phyloP scores from a whole-genome alignment of 1,140 invertebrate genomes.

The Bombus consobrinus region DNA sequence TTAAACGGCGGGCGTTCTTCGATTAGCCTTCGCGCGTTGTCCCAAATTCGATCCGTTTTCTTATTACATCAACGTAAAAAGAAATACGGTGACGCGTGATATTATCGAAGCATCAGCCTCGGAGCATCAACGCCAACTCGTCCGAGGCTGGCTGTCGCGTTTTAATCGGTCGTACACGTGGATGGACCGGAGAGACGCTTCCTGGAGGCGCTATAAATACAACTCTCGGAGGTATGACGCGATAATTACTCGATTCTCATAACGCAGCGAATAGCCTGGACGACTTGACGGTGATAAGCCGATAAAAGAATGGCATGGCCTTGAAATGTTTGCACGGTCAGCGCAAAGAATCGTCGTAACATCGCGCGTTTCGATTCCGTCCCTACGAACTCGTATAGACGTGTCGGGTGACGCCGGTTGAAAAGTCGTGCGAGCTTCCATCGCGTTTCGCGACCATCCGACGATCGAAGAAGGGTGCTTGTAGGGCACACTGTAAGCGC shows the following conservation, averaged over 20 bases:
- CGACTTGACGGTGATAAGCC: slow-evolving; percentile 55
- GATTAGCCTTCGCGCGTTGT: neutral
- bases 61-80: neutral
- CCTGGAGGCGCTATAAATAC: slow-evolving; percentile 71
- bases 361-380: slow-evolving; percentile 53
- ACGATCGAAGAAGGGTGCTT: too few species aligned
- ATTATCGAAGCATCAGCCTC: neutral
- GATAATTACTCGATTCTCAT: slow-evolving; percentile 72
- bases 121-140: neutral
- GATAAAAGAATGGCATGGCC: slow-evolving; percentile 59
- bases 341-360: slow-evolving; percentile 55
- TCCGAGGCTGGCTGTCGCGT: neutral
- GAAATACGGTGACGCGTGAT: neutral
- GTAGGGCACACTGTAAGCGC: too few species aligned
- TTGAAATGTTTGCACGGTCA: slow-evolving; percentile 64
- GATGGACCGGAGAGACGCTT: slow-evolving; percentile 39
- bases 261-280: slow-evolving; percentile 42
- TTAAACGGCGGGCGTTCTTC: neutral
- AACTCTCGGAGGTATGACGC: slow-evolving; percentile 64
- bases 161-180: slow-evolving; percentile 56
- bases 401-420: too few species aligned
- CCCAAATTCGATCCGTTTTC: neutral
- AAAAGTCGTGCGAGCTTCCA: too few species aligned
- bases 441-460: too few species aligned
- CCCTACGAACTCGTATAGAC: neutral